Evolutionary conservation across 2,113 vertebrate genomes (phyloP), one percentile per base, ranked within the genome.

Genomic region (Gobio gobio): DNA sequence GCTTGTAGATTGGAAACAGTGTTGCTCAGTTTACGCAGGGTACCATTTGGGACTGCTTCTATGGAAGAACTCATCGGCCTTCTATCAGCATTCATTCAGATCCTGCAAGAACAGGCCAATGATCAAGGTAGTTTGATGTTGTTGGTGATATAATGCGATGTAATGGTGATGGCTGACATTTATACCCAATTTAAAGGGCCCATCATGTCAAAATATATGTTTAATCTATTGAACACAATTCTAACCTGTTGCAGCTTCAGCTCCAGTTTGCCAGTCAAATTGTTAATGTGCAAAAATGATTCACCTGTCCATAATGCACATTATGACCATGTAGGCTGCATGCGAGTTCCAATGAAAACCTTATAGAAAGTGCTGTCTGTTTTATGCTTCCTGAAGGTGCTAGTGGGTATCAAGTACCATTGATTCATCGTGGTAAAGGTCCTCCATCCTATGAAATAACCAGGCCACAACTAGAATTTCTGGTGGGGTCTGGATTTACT

Each of bases 401-500:
- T 43, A 40, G 66, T 43, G 66, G 66, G 18, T 70, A 70, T 70
- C 66, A 22, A 70, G 66, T 70, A 43, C 9, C 66, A 40, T 43
- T 70, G 18, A 70, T 43, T 22, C 18, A 70, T 70, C 36, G 16
- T 70, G 33, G 36, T 22, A 70, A 0, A 43, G 66, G 18, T 10
- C 66, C 36, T 18, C 66, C 66, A 70, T 70, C 36, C 7, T 70
- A 70, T 43, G 18, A 70, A 22, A 22, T 43, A 70, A 70, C 66
- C 66, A 70, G 66, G 33, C 36, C 33, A 70, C 66, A 70, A 8
- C 36, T 43, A 70, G 66, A 70, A 22, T 18, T 70, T 70, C 66
- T 70, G 66, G 66, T 70, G 33, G 66, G 33, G 66, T 40, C 66
- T 43, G 66, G 33, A 70, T 70, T 70, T 43, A 70, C 36, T 43